Conservation (phyloP, 2,888 invertebrate genomes). For the Sicus ferrugineus region DNA sequence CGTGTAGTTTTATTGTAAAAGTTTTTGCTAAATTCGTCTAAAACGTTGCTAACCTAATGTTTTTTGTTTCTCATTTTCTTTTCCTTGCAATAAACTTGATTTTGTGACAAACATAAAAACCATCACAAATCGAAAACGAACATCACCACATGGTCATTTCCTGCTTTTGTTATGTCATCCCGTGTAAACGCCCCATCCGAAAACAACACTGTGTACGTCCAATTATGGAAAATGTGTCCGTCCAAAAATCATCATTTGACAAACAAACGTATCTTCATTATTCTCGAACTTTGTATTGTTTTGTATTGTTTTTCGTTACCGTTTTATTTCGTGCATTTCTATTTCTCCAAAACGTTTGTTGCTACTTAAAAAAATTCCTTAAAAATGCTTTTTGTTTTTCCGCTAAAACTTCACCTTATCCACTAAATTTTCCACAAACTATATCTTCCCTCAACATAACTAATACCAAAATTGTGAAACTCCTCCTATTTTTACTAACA, state of each 20-base stretch:
- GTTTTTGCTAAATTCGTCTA: conserved; percentile 32
- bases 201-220: conserved; percentile 41
- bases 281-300: conserved; percentile 32
- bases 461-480: conserved; percentile 38
- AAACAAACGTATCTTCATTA: conserved; percentile 46
- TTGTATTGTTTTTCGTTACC: conserved; percentile 33
- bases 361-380: conserved; percentile 46
- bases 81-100: conserved; percentile 48
- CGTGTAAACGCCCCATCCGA: conserved; percentile 40
- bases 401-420: conserved; percentile 20
- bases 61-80: conserved; percentile 59
- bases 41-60: conserved; percentile 63
- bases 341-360: conserved; percentile 44
- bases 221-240: conserved; percentile 51
- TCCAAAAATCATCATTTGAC: conserved; percentile 41
- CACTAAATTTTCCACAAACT: conserved; percentile 23
- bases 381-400: conserved; percentile 37
- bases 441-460: conserved; percentile 30
- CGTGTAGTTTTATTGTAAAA: neutral
- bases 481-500: conserved; percentile 34
- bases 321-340: conserved; percentile 47
- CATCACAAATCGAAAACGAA: conserved; percentile 43
- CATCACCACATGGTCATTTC: conserved; percentile 63
- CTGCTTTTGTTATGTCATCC: conserved; percentile 57
- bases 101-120: conserved; percentile 35